Conservation (phyloP, 1,140 invertebrate genomes). For the Megalopta genalis region DNA sequence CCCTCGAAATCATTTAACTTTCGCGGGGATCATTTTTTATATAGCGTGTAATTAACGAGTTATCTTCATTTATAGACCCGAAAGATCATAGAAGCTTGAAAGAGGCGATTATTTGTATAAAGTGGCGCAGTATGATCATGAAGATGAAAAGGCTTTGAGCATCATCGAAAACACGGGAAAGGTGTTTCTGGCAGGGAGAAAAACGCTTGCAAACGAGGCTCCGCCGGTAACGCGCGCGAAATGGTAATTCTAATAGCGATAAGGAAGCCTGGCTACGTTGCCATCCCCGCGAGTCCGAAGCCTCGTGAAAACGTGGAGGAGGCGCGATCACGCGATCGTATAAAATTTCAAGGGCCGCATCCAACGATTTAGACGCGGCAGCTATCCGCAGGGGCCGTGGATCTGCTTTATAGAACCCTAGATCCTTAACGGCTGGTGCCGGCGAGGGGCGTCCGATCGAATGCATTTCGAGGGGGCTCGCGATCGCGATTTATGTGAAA, state of each 20-base stretch:
- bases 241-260: slow-evolving; percentile 54
- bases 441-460: neutral
- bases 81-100: no score
- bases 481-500: neutral
- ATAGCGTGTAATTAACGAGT: no score
- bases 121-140: neutral
- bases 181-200: neutral
- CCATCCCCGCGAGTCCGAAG: slow-evolving; percentile 19
- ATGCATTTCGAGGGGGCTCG: neutral
- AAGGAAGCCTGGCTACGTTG: slow-evolving; percentile 28
- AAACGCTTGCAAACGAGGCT: neutral
- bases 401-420: neutral
- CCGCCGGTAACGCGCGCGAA: slow-evolving; percentile 20
- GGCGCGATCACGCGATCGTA: slow-evolving; percentile 58
- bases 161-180: neutral
- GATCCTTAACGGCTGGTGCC: neutral
- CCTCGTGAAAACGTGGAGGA: slow-evolving; percentile 44
- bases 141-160: neutral
- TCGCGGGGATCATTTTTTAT: no score
- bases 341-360: slow-evolving; percentile 51
- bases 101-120: neutral
- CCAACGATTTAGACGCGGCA: slow-evolving; percentile 38
- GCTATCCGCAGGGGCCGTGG: slow-evolving; percentile 6
- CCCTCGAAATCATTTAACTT: no score
- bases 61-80: no score